Conservation (phyloP, 2,113 vertebrate species). For the Triplophysa siluroides region DNA sequence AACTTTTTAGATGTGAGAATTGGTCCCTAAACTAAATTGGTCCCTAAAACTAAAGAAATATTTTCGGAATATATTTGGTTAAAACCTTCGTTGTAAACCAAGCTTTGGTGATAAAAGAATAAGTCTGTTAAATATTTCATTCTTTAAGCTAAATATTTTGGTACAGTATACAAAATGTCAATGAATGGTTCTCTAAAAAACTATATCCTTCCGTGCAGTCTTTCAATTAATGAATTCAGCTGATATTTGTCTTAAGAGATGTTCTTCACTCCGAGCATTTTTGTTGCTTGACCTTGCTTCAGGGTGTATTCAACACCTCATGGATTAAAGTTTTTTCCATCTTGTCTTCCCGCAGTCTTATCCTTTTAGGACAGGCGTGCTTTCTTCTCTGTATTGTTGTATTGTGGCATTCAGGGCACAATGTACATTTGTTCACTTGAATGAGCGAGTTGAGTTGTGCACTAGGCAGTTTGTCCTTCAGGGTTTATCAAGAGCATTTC, state of each 20-base stretch:
- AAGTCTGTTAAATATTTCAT: not conserved
- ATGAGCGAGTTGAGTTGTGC: no score
- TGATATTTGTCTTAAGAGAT: not conserved
- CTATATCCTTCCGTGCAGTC: constrained; percentile 8
- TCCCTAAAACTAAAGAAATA: not conserved
- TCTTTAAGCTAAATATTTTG: not conserved
- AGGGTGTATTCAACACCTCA: constrained; percentile 38
- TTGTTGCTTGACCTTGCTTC: constrained; percentile 41
- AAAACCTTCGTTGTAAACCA: not conserved
- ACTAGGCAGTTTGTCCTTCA: constrained; percentile 33
- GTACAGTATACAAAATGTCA: constrained; percentile 8
- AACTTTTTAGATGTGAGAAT: no score
- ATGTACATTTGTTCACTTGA: not conserved
- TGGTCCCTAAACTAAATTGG: no score
- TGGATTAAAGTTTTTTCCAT: constrained; percentile 20
- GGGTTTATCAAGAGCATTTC: constrained; percentile 6
- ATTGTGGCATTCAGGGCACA: constrained; percentile 7
- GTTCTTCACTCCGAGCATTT: constrained; percentile 15
- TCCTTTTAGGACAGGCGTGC: constrained; percentile 30
- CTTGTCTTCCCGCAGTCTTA: not conserved
- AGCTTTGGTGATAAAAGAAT: not conserved
- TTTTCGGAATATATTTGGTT: not conserved
- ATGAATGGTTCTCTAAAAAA: not conserved
- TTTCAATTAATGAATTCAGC: not conserved
- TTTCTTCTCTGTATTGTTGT: not conserved